Conservation (phyloP, 2,113 vertebrate species). For the Panthera uncia region DNA sequence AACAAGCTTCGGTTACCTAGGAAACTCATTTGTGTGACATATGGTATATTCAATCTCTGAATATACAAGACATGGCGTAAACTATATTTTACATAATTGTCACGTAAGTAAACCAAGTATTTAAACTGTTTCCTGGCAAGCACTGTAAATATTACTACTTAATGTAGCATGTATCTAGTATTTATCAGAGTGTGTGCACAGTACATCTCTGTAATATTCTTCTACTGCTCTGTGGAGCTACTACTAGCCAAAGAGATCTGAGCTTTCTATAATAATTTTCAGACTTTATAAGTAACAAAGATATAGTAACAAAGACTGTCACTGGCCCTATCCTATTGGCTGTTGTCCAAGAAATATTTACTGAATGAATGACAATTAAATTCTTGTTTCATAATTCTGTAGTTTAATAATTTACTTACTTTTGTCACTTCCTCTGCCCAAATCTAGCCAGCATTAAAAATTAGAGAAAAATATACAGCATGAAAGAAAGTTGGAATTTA, state of each 20-base stretch:
- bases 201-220: not conserved
- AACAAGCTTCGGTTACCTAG: not conserved
- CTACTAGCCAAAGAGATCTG: not conserved
- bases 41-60: not conserved
- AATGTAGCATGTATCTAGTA: not conserved
- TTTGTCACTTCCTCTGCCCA: constrained; percentile 96
- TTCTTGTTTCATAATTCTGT: constrained; percentile 66
- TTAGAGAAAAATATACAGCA: constrained; percentile 72
- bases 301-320: not conserved
- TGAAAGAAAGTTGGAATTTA: constrained; percentile 76
- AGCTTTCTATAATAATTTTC: not conserved
- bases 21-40: constrained; percentile 17
- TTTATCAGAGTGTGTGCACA: not conserved
- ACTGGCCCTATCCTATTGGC: not conserved
- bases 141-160: not conserved
- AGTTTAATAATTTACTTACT: constrained; percentile 92
- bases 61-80: not conserved
- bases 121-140: not conserved
- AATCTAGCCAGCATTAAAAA: constrained; percentile 94
- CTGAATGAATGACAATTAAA: constrained; percentile 48
- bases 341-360: constrained; percentile 38
- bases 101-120: not conserved
- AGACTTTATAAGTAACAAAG: constrained; percentile 9
- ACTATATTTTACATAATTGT: constrained; percentile 33
- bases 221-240: not conserved